phyloP scores from a whole-genome alignment of 2,888 invertebrate species.

The Dicycla oo region DNA sequence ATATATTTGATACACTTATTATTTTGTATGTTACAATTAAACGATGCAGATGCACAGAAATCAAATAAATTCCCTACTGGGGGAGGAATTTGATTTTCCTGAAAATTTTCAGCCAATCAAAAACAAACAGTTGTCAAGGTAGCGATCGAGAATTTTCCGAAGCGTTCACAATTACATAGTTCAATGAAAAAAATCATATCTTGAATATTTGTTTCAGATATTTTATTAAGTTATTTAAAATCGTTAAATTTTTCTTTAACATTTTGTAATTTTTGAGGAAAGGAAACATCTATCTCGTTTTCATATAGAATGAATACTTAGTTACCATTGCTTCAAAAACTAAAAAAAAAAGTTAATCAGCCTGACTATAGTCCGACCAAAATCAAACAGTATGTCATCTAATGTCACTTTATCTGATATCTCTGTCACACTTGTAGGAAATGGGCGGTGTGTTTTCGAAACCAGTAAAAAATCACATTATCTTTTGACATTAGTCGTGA shows the following conservation, averaged over 20 bases:
- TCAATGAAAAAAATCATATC: neutral
- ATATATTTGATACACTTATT: constrained; percentile 53
- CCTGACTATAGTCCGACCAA: constrained; percentile 4
- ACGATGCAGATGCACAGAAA: constrained; percentile 42
- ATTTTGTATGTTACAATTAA: constrained; percentile 29
- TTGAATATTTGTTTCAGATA: neutral
- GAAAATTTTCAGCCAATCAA: constrained; percentile 86
- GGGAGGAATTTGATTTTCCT: constrained; percentile 75
- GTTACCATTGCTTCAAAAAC: neutral
- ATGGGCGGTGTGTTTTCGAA: neutral
- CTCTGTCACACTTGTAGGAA: constrained; percentile 24
- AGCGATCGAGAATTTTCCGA: constrained; percentile 77
- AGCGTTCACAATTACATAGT: constrained; percentile 71
- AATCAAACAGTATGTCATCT: neutral
- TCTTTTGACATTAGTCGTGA: constrained; percentile 23
- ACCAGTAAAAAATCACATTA: neutral
- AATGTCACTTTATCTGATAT: constrained; percentile 44
- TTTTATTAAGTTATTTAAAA: too few relatives aligned
- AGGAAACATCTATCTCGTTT: neutral
- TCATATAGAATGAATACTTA: neutral
- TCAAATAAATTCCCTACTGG: constrained; percentile 40
- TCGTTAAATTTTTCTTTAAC: neutral
- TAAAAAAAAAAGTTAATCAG: constrained; percentile 10
- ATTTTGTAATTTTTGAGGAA: rapidly evolving
- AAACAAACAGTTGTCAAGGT: constrained; percentile 87